A percentile compares a stretch with the other conserved stretches of the same genome.
Evolutionary conservation across 92 coral and sea anemone species (phyloP).

Genomic region (Palythoa grandiflora): DNA sequence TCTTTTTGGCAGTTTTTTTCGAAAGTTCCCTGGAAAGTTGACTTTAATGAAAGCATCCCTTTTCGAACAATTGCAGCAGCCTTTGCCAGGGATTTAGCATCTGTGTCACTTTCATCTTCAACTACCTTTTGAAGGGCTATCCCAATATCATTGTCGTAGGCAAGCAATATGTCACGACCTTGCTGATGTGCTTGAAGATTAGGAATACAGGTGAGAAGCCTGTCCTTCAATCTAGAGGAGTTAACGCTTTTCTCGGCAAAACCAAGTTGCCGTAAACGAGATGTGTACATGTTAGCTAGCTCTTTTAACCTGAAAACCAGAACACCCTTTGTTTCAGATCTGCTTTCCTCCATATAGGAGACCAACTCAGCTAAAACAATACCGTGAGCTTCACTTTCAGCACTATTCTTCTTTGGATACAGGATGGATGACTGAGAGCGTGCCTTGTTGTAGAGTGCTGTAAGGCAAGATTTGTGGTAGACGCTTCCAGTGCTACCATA

Average conservation of each 20-base stretch:
- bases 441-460: conserved; percentile 40
- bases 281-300: conserved; percentile 53
- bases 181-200: conserved; percentile 35
- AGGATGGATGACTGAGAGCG: not conserved
- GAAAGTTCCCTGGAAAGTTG: not conserved
- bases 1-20: conserved; percentile 42
- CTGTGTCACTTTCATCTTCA: conserved; percentile 56
- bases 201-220: conserved; percentile 57
- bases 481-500: conserved; percentile 64
- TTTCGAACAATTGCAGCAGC: conserved; percentile 74
- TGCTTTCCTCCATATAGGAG: conserved; percentile 64
- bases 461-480: conserved; percentile 53
- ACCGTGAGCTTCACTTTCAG: not conserved
- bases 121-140: conserved; percentile 50
- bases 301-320: conserved; percentile 58
- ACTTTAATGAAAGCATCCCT: conserved; percentile 57
- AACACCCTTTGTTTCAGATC: not conserved
- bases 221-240: conserved; percentile 63
- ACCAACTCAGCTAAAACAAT: conserved; percentile 42
- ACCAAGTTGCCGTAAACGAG: conserved; percentile 58
- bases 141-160: conserved; percentile 56
- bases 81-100: conserved; percentile 65
- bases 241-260: conserved; percentile 9
- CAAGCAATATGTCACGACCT: conserved; percentile 55
- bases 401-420: not conserved